Base-by-base conservation (phyloP, 2,797 vertebrate species). In the Pseudopleuronectes americanus region DNA sequence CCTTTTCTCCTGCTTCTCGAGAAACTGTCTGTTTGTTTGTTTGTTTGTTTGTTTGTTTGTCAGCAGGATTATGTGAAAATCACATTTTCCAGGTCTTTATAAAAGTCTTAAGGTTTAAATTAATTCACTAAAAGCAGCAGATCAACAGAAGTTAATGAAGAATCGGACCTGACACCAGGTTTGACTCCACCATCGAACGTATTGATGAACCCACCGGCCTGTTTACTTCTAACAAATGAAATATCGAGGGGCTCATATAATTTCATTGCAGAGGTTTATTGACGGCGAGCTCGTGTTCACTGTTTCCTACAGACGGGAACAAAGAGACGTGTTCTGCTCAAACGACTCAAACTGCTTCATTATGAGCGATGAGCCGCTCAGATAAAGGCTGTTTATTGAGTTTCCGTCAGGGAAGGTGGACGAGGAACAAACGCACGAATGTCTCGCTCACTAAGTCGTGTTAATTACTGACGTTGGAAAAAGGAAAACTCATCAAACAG, bases 191-290 rank as follows among this genome's bases (percentile, higher is more conserved):
- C 8, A 1, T 17, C 16, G 62, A 68, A 57, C 0, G 5, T 57
- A 74, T 64, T 16, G 63, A 77, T 64, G 64, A 83, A 61, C 66
- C 69, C 33, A 26, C 17, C 0, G 24, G 57, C 36, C 68, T 52
- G 55, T 83, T 77, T 38, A 77, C 63, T 49, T 21, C 62, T 47
- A 62, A 81, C 55, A 74, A 77, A 87, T 67, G 71, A 57, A 73
- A 76, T 64, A 81, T 79, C 38, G 58, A 72, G 55, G 36, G 64
- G 59, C 24, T 76, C 8, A 0, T 79, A 49, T 87, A 52, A 83
- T 87, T 84, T 78, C 28, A 85, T 78, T 62, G 60, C 13, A 10
- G 19, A 67, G 26, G 57, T 70, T 71, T 70, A 75, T 71, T 75
- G 78, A 81, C 56, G 61, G 67, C 41, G 19, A 36, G 33, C 43